These are phyloP conservation scores for Pollenia labialis DNA, from an alignment of 2,888 invertebrate genomes.

Conservation along the genomic window DNA sequence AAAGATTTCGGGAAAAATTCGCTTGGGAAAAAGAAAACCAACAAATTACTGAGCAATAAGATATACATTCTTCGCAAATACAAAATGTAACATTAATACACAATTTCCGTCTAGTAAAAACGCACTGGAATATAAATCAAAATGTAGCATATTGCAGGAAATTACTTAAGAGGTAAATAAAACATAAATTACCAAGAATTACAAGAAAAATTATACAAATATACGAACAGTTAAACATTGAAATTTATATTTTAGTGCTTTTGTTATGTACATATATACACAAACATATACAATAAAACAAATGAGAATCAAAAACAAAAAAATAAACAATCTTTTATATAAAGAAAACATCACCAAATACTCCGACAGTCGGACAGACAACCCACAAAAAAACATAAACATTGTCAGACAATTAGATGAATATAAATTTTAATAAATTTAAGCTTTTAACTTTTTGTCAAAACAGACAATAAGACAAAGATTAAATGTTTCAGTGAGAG, in stretches of 20 bases:
- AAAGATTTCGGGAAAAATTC: slow-evolving; percentile 3
- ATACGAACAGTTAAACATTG: slow-evolving; percentile 11
- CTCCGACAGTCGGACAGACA: neutral
- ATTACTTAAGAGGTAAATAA: slow-evolving; percentile 74
- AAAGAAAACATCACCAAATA: neutral
- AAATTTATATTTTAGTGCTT: slow-evolving; percentile 25
- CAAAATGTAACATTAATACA: slow-evolving; percentile 18
- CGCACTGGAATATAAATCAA: slow-evolving; percentile 66
- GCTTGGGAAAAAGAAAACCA: neutral
- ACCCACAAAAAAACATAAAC: neutral
- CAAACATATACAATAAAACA: slow-evolving; percentile 6
- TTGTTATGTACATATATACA: slow-evolving; percentile 11
- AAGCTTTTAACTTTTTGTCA: slow-evolving; percentile 59
- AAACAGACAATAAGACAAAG: slow-evolving; percentile 43
- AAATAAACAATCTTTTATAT: neutral
- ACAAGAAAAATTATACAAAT: slow-evolving; percentile 21
- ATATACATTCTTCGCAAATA: neutral
- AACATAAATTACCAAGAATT: slow-evolving; percentile 75
- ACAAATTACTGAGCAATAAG: neutral
- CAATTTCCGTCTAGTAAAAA: slow-evolving; percentile 30
- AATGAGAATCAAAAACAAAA: slow-evolving; percentile 11
- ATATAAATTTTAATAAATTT: slow-evolving; percentile 63
- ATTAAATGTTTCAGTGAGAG: neutral
- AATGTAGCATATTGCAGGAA: slow-evolving; percentile 74
- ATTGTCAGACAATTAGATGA: slow-evolving; percentile 31